A percentile compares a stretch with the other conserved stretches of the same genome.
These are phyloP conservation scores for Brachionus plicatilis DNA, from an alignment of 1,140 invertebrate species.

Conservation along the genomic window DNA sequence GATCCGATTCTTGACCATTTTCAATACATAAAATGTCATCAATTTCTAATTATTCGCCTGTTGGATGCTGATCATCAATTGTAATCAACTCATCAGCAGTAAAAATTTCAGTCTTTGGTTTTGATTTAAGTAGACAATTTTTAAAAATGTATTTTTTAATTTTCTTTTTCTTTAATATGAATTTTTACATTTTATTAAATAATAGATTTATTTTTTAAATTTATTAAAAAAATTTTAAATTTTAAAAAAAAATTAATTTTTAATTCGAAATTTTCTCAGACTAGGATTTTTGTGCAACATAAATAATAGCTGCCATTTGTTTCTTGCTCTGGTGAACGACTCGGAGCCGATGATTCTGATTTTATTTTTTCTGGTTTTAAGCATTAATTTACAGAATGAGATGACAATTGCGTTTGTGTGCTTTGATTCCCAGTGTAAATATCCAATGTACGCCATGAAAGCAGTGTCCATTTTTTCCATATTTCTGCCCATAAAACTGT, in stretches of 20 bases:
- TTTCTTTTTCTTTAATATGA: too few species aligned
- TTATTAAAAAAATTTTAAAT: not conserved
- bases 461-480: slow-evolving; percentile 30
- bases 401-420: slow-evolving; percentile 12
- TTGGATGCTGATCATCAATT: too few species aligned
- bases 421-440: slow-evolving; percentile 27
- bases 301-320: not conserved
- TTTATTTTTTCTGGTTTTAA: not conserved
- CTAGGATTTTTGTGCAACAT: not conserved
- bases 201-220: slow-evolving; percentile 7
- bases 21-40: too few species aligned
- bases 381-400: slow-evolving; percentile 4
- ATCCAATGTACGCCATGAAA: slow-evolving; percentile 28
- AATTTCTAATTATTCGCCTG: too few species aligned
- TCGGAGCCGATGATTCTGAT: not conserved
- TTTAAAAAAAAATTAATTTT: not conserved
- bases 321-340: not conserved
- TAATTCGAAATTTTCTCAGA: not conserved
- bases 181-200: not conserved
- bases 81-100: too few species aligned
- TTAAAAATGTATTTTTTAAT: too few species aligned
- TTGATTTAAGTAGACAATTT: too few species aligned
- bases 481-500: slow-evolving; percentile 11
- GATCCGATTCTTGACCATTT: too few species aligned
- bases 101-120: too few species aligned